Conservation (phyloP, 2,113 vertebrate species). For the Mesoclemmys tuberculata region DNA sequence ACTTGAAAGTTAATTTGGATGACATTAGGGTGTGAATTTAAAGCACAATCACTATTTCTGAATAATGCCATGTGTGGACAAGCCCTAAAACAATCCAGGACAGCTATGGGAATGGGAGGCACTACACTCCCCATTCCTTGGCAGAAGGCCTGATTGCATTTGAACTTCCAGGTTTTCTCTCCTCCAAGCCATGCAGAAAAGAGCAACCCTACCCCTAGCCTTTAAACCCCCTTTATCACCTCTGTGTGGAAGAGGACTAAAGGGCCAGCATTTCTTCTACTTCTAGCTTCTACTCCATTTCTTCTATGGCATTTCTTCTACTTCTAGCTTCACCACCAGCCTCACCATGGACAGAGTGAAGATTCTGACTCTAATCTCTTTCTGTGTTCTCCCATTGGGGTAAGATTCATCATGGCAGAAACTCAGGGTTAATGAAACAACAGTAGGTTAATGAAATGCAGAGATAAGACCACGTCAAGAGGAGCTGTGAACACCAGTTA, state of each 20-base stretch:
- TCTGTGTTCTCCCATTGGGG: too few species aligned
- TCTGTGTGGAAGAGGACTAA: not conserved
- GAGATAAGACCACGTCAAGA: too few species aligned
- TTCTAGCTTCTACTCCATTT: not conserved
- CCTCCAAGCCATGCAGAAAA: not conserved
- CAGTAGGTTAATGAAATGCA: too few species aligned
- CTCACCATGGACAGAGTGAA: not conserved
- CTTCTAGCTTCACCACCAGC: not conserved
- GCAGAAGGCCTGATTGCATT: not conserved
- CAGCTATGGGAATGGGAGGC: slow-evolving; percentile 2
- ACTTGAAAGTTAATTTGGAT: not conserved
- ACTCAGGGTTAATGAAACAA: too few species aligned
- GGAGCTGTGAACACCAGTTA: too few species aligned
- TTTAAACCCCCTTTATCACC: not conserved
- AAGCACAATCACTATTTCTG: not conserved
- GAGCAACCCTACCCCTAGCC: too few species aligned
- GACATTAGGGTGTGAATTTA: not conserved
- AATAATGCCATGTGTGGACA: rapidly evolving
- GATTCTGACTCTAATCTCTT: too few species aligned
- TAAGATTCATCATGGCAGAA: too few species aligned
- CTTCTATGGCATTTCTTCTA: not conserved
- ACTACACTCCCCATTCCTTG: not conserved
- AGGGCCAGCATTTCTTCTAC: not conserved
- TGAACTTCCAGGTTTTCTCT: not conserved
- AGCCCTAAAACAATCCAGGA: not conserved